Evolutionary conservation across 2,797 vertebrate species (phyloP).

Genomic region (Lepilemur ruficaudatus): DNA sequence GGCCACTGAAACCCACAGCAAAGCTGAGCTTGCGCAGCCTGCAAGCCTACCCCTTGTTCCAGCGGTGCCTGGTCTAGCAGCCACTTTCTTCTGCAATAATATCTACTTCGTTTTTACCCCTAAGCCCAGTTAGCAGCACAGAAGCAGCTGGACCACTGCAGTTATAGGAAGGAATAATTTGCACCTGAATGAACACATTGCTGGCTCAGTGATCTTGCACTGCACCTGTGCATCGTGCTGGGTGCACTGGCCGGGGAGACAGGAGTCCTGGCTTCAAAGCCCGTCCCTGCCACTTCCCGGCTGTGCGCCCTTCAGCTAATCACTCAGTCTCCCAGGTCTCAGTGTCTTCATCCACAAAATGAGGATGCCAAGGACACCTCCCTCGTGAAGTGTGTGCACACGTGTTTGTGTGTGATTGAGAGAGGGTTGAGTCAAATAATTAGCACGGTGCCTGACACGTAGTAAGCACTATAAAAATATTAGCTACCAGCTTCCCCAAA

Average conservation of each 20-base stretch:
- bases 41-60: not conserved
- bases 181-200: not conserved
- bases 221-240: rapidly evolving
- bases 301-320: not conserved
- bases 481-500: too few relatives aligned
- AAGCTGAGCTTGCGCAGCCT: not conserved
- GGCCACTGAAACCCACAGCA: not conserved
- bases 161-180: rapidly evolving
- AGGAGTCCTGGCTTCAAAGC: not conserved
- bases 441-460: too few relatives aligned
- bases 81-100: rapidly evolving
- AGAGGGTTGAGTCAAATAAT: not conserved
- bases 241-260: not conserved
- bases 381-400: not conserved
- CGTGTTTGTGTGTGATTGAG: not conserved
- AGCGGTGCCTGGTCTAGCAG: rapidly evolving
- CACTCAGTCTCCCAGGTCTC: not conserved
- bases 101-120: not conserved
- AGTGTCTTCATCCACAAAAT: not conserved
- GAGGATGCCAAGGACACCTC: not conserved
- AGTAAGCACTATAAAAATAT: not conserved
- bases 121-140: rapidly evolving
- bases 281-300: not conserved
- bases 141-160: not conserved
- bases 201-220: rapidly evolving